Evolutionary conservation across 2,888 invertebrate genomes (phyloP), one percentile per base, ranked within the genome.

Genomic region (Watsonalla binaria): DNA sequence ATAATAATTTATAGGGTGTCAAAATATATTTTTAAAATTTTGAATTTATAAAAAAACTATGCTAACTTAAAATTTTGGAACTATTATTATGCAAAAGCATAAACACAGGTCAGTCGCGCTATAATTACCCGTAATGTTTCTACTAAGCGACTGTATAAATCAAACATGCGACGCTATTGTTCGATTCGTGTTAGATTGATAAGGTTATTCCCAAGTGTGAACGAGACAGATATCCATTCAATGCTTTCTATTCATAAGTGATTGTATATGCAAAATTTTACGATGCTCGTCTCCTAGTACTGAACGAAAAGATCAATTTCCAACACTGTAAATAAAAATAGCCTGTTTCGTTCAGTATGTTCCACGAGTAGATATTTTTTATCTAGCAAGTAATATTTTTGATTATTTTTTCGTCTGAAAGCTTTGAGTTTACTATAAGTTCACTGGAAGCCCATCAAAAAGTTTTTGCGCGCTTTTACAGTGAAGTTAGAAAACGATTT

Each of bases 81-180:
- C 47, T 51, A 58, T 55, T 50, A 58, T 58, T 65, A 56, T 59
- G 60, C 62, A 57, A 82, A 86, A 86, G 83, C 69, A 79, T 76
- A 78, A 85, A 88, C 62, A 73, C 68, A 58, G 62, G 57, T 63
- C 65, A 72, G 78, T 86, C 84, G 72, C 62, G 62, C 81, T 88
- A 89, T 89, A 88, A 89, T 90, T 90, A 90, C 85, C 84, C 82
- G 83, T 88, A 90, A 90, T 90, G 88, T 86, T 90, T 84, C 84
- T 86, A 88, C 90, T 90, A 90, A 90, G 89, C 90, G 90, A 87
- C 82, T 88, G 84, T 86, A 89, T 90, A 90, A 90, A 90, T 90
- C 90, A 90, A 89, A 90, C 87, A 89, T 85, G 88, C 85, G 87
- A 85, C 80, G 84, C 90, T 90, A 87, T 90, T 90, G 89, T 90